Conservation (phyloP, 2,113 vertebrate species). For the Zosterops pallidus region DNA sequence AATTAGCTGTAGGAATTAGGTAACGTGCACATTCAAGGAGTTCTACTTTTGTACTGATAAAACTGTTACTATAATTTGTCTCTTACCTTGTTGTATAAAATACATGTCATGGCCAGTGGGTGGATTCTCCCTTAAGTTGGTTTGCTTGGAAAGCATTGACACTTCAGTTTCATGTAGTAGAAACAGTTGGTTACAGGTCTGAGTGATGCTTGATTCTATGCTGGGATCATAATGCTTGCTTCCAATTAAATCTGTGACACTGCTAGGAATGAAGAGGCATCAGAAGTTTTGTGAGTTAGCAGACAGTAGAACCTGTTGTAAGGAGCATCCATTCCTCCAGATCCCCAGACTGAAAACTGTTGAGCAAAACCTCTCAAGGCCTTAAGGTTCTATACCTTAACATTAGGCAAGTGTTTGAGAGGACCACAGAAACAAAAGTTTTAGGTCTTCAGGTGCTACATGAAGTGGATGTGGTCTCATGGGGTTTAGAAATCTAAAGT, state of each 20-base stretch:
- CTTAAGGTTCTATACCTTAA: not conserved
- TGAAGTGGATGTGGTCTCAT: not conserved
- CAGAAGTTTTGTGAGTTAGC: not conserved
- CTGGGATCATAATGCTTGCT: not conserved
- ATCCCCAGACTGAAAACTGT: not conserved
- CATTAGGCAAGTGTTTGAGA: not conserved
- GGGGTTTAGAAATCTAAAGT: not conserved
- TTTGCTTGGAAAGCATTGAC: not conserved
- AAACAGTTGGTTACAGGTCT: not conserved
- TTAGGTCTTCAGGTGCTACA: not conserved
- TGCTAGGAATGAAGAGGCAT: not conserved
- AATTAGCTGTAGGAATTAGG: constrained; percentile 75
- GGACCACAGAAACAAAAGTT: not conserved
- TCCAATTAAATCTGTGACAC: not conserved
- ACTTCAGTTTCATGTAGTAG: not conserved
- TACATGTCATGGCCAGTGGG: rapidly evolving
- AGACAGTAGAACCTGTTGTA: not conserved
- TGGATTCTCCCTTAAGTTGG: not conserved
- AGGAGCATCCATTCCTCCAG: not conserved
- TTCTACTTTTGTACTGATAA: not conserved
- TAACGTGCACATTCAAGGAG: constrained; percentile 26
- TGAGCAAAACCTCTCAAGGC: not conserved
- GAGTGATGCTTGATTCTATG: not conserved
- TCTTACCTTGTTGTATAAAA: not conserved
- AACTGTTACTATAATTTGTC: not conserved